Conservation (phyloP, 2,113 vertebrate genomes). For the Eudyptes chrysolophus region DNA sequence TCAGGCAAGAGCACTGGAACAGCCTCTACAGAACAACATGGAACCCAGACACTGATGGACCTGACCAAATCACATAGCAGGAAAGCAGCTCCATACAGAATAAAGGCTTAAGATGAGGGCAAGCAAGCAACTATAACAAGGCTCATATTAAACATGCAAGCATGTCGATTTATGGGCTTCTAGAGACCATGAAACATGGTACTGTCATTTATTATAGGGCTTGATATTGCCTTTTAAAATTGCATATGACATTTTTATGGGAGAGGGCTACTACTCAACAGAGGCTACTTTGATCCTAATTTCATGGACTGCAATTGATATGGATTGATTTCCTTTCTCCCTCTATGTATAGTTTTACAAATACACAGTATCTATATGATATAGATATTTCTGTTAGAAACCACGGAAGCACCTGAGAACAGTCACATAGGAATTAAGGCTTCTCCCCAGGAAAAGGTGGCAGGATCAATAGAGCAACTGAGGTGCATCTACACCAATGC, state of each 20-base stretch:
- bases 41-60: too few relatives aligned
- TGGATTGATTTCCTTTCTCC: not conserved
- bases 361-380: not conserved
- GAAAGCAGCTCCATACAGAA: not conserved
- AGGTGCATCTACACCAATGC: not conserved
- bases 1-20: not conserved
- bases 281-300: not conserved
- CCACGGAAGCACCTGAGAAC: not conserved
- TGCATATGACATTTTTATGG: not conserved
- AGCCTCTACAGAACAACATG: not conserved
- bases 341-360: not conserved
- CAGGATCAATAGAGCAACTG: not conserved
- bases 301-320: not conserved
- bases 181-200: not conserved
- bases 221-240: not conserved
- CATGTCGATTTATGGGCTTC: not conserved
- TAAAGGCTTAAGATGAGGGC: not conserved
- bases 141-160: not conserved
- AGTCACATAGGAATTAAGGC: too few relatives aligned
- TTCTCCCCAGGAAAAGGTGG: not conserved
- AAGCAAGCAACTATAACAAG: not conserved
- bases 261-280: not conserved
- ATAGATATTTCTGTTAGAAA: not conserved
- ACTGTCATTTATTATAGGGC: not conserved
- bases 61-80: not conserved